phyloP scores from a whole-genome alignment of 2,888 invertebrate species.

The Herminia tarsipennalis region DNA sequence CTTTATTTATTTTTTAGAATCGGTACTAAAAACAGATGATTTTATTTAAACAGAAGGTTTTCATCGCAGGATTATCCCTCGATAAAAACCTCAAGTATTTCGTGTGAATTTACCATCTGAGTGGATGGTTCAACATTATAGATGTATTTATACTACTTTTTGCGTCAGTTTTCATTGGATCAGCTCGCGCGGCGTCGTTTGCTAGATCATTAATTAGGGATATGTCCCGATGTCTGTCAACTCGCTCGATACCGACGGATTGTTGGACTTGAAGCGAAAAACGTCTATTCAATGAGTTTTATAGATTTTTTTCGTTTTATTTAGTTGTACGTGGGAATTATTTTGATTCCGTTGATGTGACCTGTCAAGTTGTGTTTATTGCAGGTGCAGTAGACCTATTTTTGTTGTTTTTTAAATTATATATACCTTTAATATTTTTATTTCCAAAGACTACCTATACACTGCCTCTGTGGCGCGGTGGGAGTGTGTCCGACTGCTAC shows the following conservation, averaged over 20 bases:
- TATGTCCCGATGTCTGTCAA: constrained; percentile 50
- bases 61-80: too few species aligned
- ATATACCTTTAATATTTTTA: too few species aligned
- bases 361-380: background rate
- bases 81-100: too few species aligned
- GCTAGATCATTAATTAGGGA: constrained; percentile 77
- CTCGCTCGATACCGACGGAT: constrained; percentile 45
- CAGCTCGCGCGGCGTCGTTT: constrained; percentile 59
- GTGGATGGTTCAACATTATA: constrained; percentile 48
- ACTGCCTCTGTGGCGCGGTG: too few species aligned
- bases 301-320: constrained; percentile 16
- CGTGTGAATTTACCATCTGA: constrained; percentile 18
- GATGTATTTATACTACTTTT: constrained; percentile 63
- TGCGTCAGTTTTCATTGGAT: constrained; percentile 62
- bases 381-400: too few species aligned
- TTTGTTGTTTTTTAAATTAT: too few species aligned
- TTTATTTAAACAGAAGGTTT: too few species aligned
- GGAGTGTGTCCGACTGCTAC: too few species aligned
- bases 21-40: too few species aligned
- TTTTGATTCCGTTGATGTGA: constrained; percentile 8
- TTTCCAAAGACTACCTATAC: too few species aligned
- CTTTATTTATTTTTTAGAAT: too few species aligned
- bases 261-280: constrained; percentile 35
- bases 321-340: constrained; percentile 30
- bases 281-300: constrained; percentile 35